Evolutionary conservation across 2,888 invertebrate genomes (phyloP), one percentile per base, ranked within the genome.

Genomic region (Lymantria monacha): DNA sequence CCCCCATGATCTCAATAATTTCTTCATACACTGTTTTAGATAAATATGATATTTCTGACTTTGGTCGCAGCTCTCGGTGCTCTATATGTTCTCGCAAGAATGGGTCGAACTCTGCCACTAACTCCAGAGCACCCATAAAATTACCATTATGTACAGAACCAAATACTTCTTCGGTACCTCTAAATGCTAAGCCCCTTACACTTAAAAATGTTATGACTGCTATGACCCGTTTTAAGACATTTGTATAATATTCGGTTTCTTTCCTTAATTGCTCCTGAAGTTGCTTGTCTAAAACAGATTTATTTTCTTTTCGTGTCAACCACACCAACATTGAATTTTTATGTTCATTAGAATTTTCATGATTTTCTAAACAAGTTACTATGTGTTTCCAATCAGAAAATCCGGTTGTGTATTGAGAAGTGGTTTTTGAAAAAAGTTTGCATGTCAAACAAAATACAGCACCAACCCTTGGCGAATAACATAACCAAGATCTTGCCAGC

Each of bases 241-340:
- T 42, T 44, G 54, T 51, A 54, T 52, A 57, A 53, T 53, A 53
- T 57, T 42, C 30, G 53, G 45, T 57, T 57, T 53, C 53, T 53
- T 51, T 51, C 9, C 30, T 51, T 46, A 54, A 51, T 49, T 55
- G 49, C 42, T 53, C 53, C 44, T 51, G 48, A 42, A 53, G 44
- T 46, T 51, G 44, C 46, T 49, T 51, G 49, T 52, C 57, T 5
- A 7, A 36, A 50, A 53, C 44, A 53, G 48, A 53, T 46, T 48
- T 50, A 48, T 57, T 57, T 43, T 48, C 51, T 53, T 56, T 57
- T 45, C 43, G 49, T 49, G 44, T 45, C 9, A 45, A 45, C 45
- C 49, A 45, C 40, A 45, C 41, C 11, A 49, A 50, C 51, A 55
- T 55, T 48, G 44, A 49, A 15, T 48, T 51, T 13, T 55, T 48